phyloP scores from a whole-genome alignment of 35 echinoderm and acorn worm genomes.

The Holothuria glaberrima region DNA sequence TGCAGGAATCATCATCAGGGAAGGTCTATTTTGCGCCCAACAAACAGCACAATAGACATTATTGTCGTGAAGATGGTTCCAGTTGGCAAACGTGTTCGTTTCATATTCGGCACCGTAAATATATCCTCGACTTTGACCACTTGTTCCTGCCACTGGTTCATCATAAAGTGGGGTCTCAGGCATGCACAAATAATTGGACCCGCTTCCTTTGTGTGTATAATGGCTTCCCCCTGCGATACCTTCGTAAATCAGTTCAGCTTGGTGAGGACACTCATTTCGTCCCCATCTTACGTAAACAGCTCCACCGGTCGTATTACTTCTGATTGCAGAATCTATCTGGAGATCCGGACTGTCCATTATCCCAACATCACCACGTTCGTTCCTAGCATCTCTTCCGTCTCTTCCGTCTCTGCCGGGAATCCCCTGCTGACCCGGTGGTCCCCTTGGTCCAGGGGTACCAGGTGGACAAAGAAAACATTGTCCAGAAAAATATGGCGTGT shows the following conservation, averaged over 20 bases:
- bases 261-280: conserved; percentile 12
- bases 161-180: conserved; percentile 48
- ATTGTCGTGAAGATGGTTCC: background rate
- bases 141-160: conserved; percentile 5
- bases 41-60: conserved; percentile 46
- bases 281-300: conserved; percentile 58
- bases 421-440: background rate
- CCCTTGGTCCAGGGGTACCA: background rate
- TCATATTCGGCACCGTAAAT: conserved; percentile 54
- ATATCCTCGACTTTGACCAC: background rate
- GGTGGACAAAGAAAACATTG: conserved; percentile 36
- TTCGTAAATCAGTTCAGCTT: background rate
- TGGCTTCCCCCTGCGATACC: conserved; percentile 44
- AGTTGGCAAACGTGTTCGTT: background rate
- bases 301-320: background rate
- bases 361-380: too few species aligned
- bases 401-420: conserved; percentile 2
- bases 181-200: conserved; percentile 41
- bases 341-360: too few species aligned
- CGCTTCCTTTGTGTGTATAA: conserved; percentile 52
- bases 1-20: conserved; percentile 52
- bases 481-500: too few species aligned
- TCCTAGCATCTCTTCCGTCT: too few species aligned
- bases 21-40: background rate
- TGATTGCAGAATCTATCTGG: too few species aligned